These are phyloP conservation scores for Lepidiolamprologus cunningtoni DNA, from an alignment of 2,113 vertebrate genomes.

Conservation along the genomic window DNA sequence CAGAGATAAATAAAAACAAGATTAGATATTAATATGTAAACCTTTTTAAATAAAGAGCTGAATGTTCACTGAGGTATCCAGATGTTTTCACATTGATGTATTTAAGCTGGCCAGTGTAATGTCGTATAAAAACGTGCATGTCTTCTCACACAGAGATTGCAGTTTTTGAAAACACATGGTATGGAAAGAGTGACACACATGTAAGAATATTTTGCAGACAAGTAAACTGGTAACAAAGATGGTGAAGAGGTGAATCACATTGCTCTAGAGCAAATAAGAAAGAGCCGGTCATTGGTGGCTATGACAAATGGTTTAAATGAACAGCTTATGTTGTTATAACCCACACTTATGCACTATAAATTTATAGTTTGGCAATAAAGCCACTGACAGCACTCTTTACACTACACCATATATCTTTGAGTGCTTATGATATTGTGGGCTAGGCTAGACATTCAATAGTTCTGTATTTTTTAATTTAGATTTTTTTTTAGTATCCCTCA, in stretches of 20 bases:
- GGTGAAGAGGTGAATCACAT: neutral
- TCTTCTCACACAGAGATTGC: neutral
- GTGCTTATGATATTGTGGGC: neutral
- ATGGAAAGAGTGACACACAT: neutral
- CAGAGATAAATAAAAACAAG: neutral
- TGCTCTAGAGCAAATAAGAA: neutral
- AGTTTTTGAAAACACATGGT: neutral
- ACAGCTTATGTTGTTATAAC: neutral
- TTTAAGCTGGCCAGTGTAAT: neutral
- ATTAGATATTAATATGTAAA: neutral
- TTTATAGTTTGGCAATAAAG: neutral
- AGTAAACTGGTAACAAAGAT: neutral
- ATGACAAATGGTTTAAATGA: neutral
- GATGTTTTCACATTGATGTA: neutral
- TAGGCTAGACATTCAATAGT: neutral
- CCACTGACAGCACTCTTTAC: neutral
- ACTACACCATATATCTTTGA: neutral
- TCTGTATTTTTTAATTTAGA: rapidly evolving
- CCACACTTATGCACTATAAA: neutral
- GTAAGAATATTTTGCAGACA: neutral
- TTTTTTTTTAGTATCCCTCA: neutral
- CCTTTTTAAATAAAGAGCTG: neutral
- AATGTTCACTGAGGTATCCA: neutral
- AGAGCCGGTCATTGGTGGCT: rapidly evolving
- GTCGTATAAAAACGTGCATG: neutral